Percentiles rank a stretch among this genome's conserved stretches.
Conservation (phyloP, 2,888 invertebrate genomes). For the Taenaris catops region DNA sequence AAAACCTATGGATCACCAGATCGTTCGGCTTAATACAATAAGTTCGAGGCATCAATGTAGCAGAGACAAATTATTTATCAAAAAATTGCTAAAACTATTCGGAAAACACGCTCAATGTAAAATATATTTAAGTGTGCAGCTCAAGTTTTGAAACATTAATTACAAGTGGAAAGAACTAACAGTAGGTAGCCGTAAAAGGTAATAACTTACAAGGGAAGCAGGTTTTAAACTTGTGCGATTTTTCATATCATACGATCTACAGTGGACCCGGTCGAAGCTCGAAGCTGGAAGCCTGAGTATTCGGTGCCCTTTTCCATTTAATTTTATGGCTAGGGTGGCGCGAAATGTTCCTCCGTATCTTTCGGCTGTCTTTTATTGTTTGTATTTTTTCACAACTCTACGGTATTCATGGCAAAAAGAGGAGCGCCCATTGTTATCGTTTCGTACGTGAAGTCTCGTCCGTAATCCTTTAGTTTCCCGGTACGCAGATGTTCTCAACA, state of each 20-base stretch:
- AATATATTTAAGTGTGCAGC: no score
- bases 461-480: slow-evolving; percentile 29
- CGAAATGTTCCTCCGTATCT: slow-evolving; percentile 45
- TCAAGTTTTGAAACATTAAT: slow-evolving; percentile 36
- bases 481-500: slow-evolving; percentile 31
- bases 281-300: slow-evolving; percentile 3
- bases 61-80: no score
- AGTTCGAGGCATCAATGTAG: no score
- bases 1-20: no score
- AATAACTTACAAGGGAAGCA: slow-evolving; percentile 43
- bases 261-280: slow-evolving; percentile 28
- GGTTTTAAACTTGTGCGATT: slow-evolving; percentile 49
- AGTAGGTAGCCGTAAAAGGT: slow-evolving; percentile 29
- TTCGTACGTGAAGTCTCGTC: slow-evolving; percentile 33
- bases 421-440: slow-evolving; percentile 50
- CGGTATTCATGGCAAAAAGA: slow-evolving; percentile 43
- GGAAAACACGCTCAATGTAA: no score
- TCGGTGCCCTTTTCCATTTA: slow-evolving; percentile 40
- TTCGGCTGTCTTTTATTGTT: slow-evolving; percentile 53
- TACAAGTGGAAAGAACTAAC: slow-evolving; percentile 26
- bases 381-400: slow-evolving; percentile 60
- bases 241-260: slow-evolving; percentile 45
- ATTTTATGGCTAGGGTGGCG: slow-evolving; percentile 60
- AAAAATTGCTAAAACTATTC: no score
- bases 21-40: no score